Base-by-base conservation (phyloP, 2,797 vertebrate genomes). In the Acanthurus leucopareius region DNA sequence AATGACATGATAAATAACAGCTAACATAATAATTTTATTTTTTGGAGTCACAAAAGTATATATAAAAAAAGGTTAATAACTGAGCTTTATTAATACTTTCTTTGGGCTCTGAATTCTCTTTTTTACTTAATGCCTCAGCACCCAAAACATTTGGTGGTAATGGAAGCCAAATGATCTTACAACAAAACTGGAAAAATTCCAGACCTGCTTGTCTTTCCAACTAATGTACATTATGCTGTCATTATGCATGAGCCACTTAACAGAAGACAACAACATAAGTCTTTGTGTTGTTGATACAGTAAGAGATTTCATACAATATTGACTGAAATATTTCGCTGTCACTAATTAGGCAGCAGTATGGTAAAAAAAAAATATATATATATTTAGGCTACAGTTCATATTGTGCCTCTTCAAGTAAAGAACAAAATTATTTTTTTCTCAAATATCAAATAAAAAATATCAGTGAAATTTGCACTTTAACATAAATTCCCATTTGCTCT, bases 101-200 rank as follows among this genome's bases (percentile, higher is more conserved):
- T 61, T 32, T 53, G 67, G 25, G 47, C 57, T 68, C 59, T 57
- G 22, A 59, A 84, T 78, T 53, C 44, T 69, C n/a, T 10, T 54
- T 47, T 65, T 76, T 47, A 53, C 64, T 73, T 59, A 54, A 54
- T 20, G 66, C 65, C 73, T 73, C 44, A 69, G 53, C 20, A 72
- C 65, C 25, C 44, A 44, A 84, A 82, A 77, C 69, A 77, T 82
- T 87, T 82, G 73, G 67, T 68, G 62, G 47, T 72, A 69, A 78
- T 80, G 53, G 58, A 78, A 75, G 69, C 84, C 80, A 88, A 80
- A 77, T 69, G 68, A 64, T 74, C 51, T 65, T 45, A 35, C 1
- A 79, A 60, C 57, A 81, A 75, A 58, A 67, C 25, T 63, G 58
- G 77, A 69, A 77, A 74, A 44, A 70, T 66, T 40, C 54, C 44